Percentiles rank a stretch among this genome's conserved stretches.
Conservation (phyloP, 2,888 invertebrate species). For the Ophion slaviceki region DNA sequence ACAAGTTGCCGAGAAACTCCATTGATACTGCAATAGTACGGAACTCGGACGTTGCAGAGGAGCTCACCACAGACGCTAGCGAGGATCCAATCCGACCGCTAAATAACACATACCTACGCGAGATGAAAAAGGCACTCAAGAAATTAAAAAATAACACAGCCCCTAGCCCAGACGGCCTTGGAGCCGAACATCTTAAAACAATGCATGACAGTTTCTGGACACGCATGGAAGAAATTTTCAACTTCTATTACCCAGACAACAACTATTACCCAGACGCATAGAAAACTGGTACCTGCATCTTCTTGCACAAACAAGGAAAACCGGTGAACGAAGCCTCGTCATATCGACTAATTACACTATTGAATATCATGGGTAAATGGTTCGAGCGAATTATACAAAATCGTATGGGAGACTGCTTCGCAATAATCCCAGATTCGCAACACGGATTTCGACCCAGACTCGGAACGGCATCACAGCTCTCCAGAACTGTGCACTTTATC, state of each 20-base stretch:
- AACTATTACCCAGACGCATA: conserved; percentile 34
- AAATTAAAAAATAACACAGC: conserved; percentile 26
- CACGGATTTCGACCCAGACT: conserved; percentile 43
- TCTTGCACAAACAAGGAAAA: conserved; percentile 29
- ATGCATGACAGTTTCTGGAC: conserved; percentile 15
- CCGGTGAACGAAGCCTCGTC: conserved; percentile 35
- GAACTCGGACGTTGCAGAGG: not conserved
- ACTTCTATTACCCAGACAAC: conserved; percentile 10
- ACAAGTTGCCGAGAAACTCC: conserved; percentile 5
- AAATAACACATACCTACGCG: conserved; percentile 4
- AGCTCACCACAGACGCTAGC: not conserved
- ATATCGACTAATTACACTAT: conserved; percentile 49
- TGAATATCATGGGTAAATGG: conserved; percentile 47
- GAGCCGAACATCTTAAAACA: conserved; percentile 7
- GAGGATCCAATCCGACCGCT: not conserved
- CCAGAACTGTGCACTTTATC: conserved; percentile 34
- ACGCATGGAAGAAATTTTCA: conserved; percentile 17
- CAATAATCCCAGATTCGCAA: conserved; percentile 30
- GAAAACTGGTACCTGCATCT: conserved; percentile 36
- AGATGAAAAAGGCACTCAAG: conserved; percentile 13
- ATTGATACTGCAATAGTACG: not conserved
- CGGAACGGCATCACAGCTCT: conserved; percentile 25
- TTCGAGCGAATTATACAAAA: conserved; percentile 44
- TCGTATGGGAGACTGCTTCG: conserved; percentile 4
- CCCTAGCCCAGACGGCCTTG: not conserved